Evolutionary conservation across 2,888 invertebrate genomes (phyloP).

Genomic region (Chirona hameri): DNA sequence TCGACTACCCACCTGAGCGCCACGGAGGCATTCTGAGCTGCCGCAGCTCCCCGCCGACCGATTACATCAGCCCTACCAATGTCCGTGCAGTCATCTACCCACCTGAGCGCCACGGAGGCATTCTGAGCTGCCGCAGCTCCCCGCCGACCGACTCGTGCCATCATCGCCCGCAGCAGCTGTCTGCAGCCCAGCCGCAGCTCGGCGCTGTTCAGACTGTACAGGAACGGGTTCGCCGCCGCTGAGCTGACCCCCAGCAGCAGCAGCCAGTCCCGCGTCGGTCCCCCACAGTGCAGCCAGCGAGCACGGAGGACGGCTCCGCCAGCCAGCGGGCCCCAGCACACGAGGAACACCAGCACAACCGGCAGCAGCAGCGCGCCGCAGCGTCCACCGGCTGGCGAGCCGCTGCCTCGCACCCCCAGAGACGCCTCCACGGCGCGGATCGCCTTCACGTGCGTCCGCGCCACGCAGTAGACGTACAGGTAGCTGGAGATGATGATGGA

Average conservation of each 20-base stretch:
- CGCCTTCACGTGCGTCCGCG: conserved; percentile 60
- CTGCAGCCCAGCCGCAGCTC: conserved; percentile 59
- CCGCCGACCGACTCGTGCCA: neutral
- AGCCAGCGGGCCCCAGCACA: conserved; percentile 61
- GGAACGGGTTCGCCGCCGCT: conserved; percentile 58
- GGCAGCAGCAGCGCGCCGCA: conserved; percentile 61
- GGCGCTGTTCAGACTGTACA: conserved; percentile 61
- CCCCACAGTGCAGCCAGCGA: conserved; percentile 51
- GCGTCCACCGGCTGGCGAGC: conserved; percentile 46
- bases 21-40: neutral
- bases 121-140: neutral
- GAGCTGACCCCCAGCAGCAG: conserved; percentile 52
- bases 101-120: neutral
- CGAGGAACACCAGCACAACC: conserved; percentile 60
- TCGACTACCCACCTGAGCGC: neutral
- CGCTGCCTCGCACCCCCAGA: conserved; percentile 44
- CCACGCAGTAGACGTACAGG: conserved; percentile 60
- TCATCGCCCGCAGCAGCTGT: conserved; percentile 48
- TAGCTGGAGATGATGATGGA: conserved; percentile 58
- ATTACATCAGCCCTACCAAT: too few species aligned
- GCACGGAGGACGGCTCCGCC: conserved; percentile 50
- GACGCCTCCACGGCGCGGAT: conserved; percentile 60
- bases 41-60: neutral
- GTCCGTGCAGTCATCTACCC: too few species aligned
- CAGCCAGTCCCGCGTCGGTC: conserved; percentile 56